Evolutionary conservation across 1,140 invertebrate genomes (phyloP).

Genomic region (Lepidotrigona ventralis): DNA sequence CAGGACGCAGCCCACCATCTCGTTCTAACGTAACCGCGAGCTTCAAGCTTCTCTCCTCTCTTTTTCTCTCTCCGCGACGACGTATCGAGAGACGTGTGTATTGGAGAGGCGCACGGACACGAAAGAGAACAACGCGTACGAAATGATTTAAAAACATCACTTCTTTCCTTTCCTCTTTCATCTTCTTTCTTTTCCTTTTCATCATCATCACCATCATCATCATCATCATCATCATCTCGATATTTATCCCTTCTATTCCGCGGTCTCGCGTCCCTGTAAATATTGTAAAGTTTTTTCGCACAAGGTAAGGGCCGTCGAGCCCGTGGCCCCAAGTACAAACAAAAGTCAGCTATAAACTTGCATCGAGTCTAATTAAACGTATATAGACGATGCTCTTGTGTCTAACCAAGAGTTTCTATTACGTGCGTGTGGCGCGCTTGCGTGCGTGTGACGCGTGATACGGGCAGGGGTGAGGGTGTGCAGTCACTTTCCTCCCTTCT

Average conservation of each 20-base stretch:
- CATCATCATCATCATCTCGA: neutral
- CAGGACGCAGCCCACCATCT: slow-evolving; percentile 75
- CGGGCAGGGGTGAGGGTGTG: too few species aligned
- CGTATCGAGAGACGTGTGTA: neutral
- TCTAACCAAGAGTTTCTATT: slow-evolving; percentile 50
- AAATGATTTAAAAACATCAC: neutral
- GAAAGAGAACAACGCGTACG: neutral
- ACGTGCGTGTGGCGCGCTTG: neutral
- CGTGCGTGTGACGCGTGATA: neutral
- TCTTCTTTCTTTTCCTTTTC: too few species aligned
- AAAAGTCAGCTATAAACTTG: slow-evolving; percentile 73
- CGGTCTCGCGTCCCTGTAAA: slow-evolving; percentile 69
- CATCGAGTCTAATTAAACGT: slow-evolving; percentile 73
- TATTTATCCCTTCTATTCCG: neutral
- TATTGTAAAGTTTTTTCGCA: slow-evolving; percentile 74
- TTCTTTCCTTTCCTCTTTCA: neutral
- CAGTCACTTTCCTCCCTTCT: neutral
- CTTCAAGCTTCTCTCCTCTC: slow-evolving; percentile 55
- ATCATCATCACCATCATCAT: too few species aligned
- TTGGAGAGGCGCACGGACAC: slow-evolving; percentile 16
- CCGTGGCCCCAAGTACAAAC: slow-evolving; percentile 80
- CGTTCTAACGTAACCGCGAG: slow-evolving; percentile 61
- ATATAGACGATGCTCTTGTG: slow-evolving; percentile 37
- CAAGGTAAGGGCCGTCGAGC: slow-evolving; percentile 70
- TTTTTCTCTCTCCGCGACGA: slow-evolving; percentile 48